Evolutionary conservation across 2,888 invertebrate species (phyloP), one percentile per base, ranked within the genome.

Genomic region (Cataglyphis rosenhaueri): DNA sequence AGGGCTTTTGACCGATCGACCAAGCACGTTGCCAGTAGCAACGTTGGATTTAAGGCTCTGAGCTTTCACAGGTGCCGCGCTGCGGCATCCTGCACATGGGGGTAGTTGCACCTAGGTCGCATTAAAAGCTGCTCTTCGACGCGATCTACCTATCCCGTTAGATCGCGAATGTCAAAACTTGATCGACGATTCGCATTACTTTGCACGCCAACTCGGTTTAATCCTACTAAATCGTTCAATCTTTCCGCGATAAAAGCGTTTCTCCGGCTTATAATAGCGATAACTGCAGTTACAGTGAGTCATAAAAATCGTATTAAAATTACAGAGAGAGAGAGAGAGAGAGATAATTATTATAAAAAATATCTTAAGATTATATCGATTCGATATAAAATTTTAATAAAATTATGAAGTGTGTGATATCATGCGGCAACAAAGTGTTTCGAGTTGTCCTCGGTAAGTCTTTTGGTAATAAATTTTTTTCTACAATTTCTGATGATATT

Each of bases 1-100:
- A 83, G 79, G 78, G 85, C 88, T 87, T 89, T 88, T 81, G 90
- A 84, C 82, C 85, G 89, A 92, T 92, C 91, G 92, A 92, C 90
- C 90, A 92, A 92, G 87, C 91, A 83, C 82, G 92, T 92, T 91
- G 91, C 91, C 87, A 74, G 74, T 91, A 84, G 91, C 91, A 90
- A 92, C 92, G 88, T 78, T 74, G 89, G 87, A 90, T 90, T 90
- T 90, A 88, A 91, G 86, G 84, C 84, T 87, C 70, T 82, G 84
- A 84, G 87, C 86, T 88, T 90, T 87, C 85, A 81, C 85, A 81
- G 84, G 79, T 83, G 79, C 75, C 70, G 87, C 70, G 38, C 71
- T 35, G 70, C 76, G 76, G 82, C 66, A 84, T 66, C 81, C 65
- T 66, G 66, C 83, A 44, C 61, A 68, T 55, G 78, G 64, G 70